Evolutionary conservation across 2,888 invertebrate genomes (phyloP).

Genomic region (Disparrhopalites patrizii): DNA sequence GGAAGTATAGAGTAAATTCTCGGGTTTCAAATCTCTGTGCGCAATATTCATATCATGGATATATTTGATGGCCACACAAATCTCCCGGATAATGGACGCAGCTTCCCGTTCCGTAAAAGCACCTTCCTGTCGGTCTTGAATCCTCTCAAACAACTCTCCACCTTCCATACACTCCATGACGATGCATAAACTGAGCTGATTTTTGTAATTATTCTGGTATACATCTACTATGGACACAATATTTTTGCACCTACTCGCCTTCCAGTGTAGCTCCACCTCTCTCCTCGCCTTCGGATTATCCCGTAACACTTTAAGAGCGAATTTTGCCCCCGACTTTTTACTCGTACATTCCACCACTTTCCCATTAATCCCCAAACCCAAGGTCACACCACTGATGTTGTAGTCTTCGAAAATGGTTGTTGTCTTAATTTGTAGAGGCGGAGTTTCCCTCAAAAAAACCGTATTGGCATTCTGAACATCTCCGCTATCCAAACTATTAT

Average conservation of each 20-base stretch:
- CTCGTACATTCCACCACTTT: conserved; percentile 94
- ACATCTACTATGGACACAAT: conserved; percentile 92
- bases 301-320: conserved; percentile 91
- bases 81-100: conserved; percentile 92
- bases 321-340: conserved; percentile 70
- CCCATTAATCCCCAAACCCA: conserved; percentile 96
- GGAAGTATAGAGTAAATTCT: conserved; percentile 65
- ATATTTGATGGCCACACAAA: conserved; percentile 89
- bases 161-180: conserved; percentile 99
- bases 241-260: conserved; percentile 82
- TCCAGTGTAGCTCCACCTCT: conserved; percentile 94
- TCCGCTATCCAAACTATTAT: conserved; percentile 8
- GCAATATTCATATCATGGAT: conserved; percentile 93
- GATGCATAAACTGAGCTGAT: conserved; percentile 85
- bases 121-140: conserved; percentile 89
- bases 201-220: conserved; percentile 93
- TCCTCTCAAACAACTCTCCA: conserved; percentile 93
- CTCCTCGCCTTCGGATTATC: conserved; percentile 60
- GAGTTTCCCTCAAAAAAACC: conserved; percentile 32
- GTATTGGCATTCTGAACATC: conserved; percentile 7
- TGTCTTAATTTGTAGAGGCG: conserved; percentile 58
- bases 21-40: conserved; percentile 95
- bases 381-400: conserved; percentile 83
- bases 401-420: conserved; percentile 84
- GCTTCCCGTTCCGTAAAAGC: conserved; percentile 97